Evolutionary conservation across 2,888 invertebrate species (phyloP), one percentile per base, ranked within the genome.

Genomic region (Notocelia uddmanniana): DNA sequence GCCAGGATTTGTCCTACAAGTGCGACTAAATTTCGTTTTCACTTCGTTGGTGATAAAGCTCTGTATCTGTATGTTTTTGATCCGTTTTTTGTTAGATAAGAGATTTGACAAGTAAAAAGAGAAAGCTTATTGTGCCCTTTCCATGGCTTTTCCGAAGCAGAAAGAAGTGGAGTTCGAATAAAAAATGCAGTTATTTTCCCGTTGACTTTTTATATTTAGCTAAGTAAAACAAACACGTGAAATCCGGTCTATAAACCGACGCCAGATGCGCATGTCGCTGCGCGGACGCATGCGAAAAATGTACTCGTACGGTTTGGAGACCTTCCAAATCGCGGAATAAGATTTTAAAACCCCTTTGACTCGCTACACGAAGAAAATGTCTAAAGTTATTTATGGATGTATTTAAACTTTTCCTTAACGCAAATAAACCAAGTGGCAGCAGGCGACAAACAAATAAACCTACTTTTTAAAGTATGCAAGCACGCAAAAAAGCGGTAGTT

Each of bases 261-360:
- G 64, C 76, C 74, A 76, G 76, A 77, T 77, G 77, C 76, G 74
- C 75, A 74, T 75, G 77, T 75, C 76, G 76, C 67, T 76, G 78
- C 77, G 74, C 74, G 71, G 68, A 74, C 69, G 77, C 78, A 79
- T 80, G 77, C 75, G 84, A 85, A 85, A 83, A 78, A n/a, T n/a
- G n/a, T n/a, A n/a, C n/a, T n/a, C 74, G 64, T 74, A 76, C 72
- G 76, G 73, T 80, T 85, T 88, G 88, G 87, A 84, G 57, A 41
- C 73, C 68, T 60, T 83, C 88, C 88, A 88, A 85, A 71, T 66
- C 66, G 18, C 62, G 37, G 21, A 62, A 63, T 63, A 68, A 63
- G 75, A 78, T 80, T 79, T 79, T 77, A 76, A 74, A 76, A 75
- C 73, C 66, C 50, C 67, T 69, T 69, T 75, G 62, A 73, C 68